Base-by-base conservation (phyloP, 2,888 invertebrate species). In the Parascotia fuliginaria region DNA sequence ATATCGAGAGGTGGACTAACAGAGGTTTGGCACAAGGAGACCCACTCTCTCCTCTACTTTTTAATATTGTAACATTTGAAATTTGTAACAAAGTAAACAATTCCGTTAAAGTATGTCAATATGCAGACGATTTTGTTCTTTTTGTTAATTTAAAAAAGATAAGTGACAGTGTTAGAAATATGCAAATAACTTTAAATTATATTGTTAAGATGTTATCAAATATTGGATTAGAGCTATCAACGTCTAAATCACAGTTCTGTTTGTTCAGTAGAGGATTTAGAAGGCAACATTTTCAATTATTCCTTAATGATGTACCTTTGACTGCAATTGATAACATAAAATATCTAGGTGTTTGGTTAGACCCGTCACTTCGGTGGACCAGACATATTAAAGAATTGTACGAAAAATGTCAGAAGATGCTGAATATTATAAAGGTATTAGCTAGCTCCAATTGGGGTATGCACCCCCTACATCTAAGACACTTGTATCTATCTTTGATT, bases 71-170 rank as follows among this genome's bases (percentile, higher is more conserved):
- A 0, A 64, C 62, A 2, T 5, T 9, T 12, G 13, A 45, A 6
- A 49, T 65, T 6, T 45, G 52, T 27, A 27, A 19, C 3, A 0
- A 3, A 0, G 32, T 56, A 3, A 22, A 5, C 1, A 47, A 5
- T 1, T 47, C 52, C 38, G 57, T 65, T 7, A 1, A 7, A 1
- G 36, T 59, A 1, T 48, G 47, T 0, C 65, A 69, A 27, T 69
- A 67, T 16, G 70, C 66, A 0, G 65, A 70, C 39, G 70, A 70
- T 32, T 70, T 51, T 22, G 63, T 67, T 11, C 11, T 70, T 3
- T 70, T 63, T 22, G 14, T 40, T n/a, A 40, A 28, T 2, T 5
- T n/a, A 5, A 45, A 2, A 45, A 45, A 11, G 15, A 45, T n/a
- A n/a, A n/a, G 5, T 5, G 19, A 19, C 19, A 19, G 5, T 19